These are phyloP conservation scores for Microtus richardsoni DNA, from an alignment of 2,113 vertebrate genomes.

Conservation along the genomic window DNA sequence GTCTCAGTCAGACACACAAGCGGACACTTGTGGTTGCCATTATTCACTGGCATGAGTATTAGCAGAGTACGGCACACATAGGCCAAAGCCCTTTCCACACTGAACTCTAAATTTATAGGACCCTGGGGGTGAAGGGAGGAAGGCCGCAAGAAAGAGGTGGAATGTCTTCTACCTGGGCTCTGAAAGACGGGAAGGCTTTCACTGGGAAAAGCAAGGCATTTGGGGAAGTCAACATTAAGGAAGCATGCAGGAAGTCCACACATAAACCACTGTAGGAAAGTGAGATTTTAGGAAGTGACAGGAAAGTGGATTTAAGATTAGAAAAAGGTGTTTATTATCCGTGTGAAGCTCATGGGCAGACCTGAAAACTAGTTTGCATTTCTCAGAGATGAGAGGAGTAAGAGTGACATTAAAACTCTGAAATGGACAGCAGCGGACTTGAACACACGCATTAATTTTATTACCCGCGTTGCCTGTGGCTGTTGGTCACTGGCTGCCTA, in stretches of 20 bases:
- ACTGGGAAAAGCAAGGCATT: background rate
- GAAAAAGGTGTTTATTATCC: background rate
- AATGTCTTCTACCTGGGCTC: background rate
- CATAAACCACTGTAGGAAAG: background rate
- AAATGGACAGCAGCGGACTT: background rate
- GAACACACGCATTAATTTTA: background rate
- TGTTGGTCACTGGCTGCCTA: background rate
- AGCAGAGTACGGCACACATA: background rate
- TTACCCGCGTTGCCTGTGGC: background rate
- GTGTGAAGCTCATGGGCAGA: background rate
- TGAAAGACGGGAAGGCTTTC: background rate
- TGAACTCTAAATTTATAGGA: background rate
- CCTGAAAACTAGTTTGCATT: background rate
- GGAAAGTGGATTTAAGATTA: background rate
- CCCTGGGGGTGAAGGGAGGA: background rate
- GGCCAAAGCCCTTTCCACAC: background rate
- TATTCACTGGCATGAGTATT: background rate
- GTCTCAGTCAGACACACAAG: too few relatives aligned
- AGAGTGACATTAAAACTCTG: background rate
- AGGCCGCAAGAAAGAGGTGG: background rate
- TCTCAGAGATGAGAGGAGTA: background rate
- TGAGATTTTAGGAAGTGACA: background rate
- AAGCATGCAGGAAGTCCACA: background rate
- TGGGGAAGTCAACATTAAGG: background rate
- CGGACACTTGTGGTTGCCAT: background rate